Evolutionary conservation across 1,140 invertebrate species (phyloP).

Genomic region (Trissolcus basalis): DNA sequence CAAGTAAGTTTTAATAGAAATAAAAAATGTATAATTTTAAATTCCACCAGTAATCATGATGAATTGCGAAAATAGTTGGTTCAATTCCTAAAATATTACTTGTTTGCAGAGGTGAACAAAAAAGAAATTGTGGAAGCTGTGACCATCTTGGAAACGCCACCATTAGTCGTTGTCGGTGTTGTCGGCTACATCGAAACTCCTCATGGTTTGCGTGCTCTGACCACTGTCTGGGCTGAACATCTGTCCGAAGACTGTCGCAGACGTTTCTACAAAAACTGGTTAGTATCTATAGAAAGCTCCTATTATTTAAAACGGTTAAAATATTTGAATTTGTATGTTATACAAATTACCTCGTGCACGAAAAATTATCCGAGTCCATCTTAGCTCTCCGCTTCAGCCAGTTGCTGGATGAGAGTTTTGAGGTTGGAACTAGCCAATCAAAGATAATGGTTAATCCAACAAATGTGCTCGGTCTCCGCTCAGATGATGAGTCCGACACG

Average conservation of each 20-base stretch:
- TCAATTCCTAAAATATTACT: too few species aligned
- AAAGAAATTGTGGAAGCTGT: constrained; percentile 99
- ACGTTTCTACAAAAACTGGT: constrained; percentile 99
- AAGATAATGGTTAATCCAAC: constrained; percentile 54
- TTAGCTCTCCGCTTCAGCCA: constrained; percentile 59
- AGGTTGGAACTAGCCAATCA: constrained; percentile 55
- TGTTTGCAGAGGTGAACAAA: constrained; percentile 94
- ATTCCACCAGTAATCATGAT: too few species aligned
- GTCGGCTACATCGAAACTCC: constrained; percentile 99
- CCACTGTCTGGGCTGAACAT: constrained; percentile 99
- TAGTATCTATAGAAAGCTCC: too few species aligned
- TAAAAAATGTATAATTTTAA: too few species aligned
- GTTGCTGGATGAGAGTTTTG: constrained; percentile 60
- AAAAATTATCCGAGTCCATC: constrained; percentile 34
- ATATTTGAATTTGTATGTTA: too few species aligned
- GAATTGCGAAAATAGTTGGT: too few species aligned
- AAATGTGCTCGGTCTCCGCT: constrained; percentile 62
- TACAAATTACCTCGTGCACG: too few species aligned
- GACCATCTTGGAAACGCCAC: constrained; percentile 98
- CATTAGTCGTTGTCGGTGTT: constrained; percentile 97
- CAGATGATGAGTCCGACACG: constrained; percentile 60
- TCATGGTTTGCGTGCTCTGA: constrained; percentile 93
- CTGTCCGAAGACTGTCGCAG: constrained; percentile 98
- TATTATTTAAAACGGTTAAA: too few species aligned
- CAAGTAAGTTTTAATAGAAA: constrained; percentile 96